Base-by-base conservation (phyloP, 2,888 invertebrate genomes). In the Cosmia pyralina region DNA sequence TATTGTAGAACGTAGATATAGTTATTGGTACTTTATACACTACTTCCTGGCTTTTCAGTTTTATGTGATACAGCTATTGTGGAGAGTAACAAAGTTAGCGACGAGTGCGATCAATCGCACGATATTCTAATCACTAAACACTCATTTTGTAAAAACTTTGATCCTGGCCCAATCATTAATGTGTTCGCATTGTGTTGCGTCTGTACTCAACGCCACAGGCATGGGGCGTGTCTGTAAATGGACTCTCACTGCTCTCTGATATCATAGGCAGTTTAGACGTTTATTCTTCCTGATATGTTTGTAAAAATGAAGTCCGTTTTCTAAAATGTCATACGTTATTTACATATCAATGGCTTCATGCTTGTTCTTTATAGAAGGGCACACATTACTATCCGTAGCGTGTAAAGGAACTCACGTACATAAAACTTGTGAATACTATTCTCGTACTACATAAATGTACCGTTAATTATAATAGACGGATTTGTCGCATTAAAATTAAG, bases 11-110 rank as follows among this genome's bases (percentile, higher is more conserved):
- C 57, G 64, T 74, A 75, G 68, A 79, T 79, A 75, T 66, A 77
- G 65, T 76, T 62, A 78, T 76, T 77, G 84, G 80, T 82, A 84
- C 79, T 82, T 84, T 70, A 75, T 69, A 84, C 69, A 82, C 71
- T 82, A 72, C 58, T 78, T 72, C 57, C 46, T 78, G 79, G 67
- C 74, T 71, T 74, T 77, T 72, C 71, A 72, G 84, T 72, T 81
- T 59, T 67, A 72, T 63, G 70, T 85, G 81, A 80, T 78, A 79
- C 83, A 87, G 85, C 80, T 85, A 86, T 87, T 86, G 86, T 86
- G 86, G 86, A 86, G 86, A 86, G 86, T 86, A 86, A 87, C 75
- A 84, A 87, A 85, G 86, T 85, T 77, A 80, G 84, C 70, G 73
- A 77, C 72, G 65, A 70, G 66, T 72, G 66, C 62, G 53, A 55